phyloP scores from a whole-genome alignment of 2,113 vertebrate genomes.

The Orientallactaga bullata region DNA sequence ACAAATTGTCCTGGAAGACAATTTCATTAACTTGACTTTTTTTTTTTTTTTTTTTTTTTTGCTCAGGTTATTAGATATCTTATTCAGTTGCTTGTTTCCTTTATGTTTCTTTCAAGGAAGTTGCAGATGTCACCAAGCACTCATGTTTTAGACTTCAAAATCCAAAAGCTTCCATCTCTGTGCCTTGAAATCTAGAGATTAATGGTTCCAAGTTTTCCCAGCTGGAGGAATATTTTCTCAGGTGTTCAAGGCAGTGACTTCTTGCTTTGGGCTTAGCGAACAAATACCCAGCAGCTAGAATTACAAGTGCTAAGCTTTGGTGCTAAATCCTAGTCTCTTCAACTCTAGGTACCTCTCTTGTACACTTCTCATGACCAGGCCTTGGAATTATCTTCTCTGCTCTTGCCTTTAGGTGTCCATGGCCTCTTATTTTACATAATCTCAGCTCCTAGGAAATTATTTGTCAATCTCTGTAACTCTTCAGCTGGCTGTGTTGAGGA shows the following conservation, averaged over 20 bases:
- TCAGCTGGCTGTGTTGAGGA: background rate
- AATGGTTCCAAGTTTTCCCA: no score
- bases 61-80: background rate
- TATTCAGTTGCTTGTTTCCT: background rate
- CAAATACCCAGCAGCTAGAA: no score
- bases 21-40: background rate
- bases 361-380: background rate
- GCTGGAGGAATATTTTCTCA: background rate
- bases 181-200: background rate
- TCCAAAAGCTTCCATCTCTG: background rate
- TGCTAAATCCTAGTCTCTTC: background rate
- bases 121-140: background rate
- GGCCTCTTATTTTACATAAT: background rate
- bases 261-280: background rate
- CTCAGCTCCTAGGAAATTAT: background rate
- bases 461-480: background rate
- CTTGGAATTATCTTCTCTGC: background rate
- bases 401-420: background rate
- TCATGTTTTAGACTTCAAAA: background rate
- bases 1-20: background rate
- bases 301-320: background rate
- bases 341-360: background rate
- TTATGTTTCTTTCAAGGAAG: background rate
- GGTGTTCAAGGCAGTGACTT: background rate
- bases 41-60: background rate